Base-by-base conservation (phyloP, 2,888 invertebrate species). In the Opisthograptis luteolata region DNA sequence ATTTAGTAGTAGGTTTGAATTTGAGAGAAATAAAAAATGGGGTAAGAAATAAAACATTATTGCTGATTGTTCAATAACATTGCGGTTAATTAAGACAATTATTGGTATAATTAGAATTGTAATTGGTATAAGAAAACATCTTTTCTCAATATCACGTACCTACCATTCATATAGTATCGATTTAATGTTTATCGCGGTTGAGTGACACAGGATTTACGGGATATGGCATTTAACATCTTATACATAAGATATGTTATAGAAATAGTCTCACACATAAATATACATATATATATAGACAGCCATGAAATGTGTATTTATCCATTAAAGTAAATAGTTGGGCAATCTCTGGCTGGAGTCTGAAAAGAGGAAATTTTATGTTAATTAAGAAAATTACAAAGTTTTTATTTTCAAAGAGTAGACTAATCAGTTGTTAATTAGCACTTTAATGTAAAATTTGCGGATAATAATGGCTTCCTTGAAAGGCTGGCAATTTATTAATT, bases 311-410 rank as follows among this genome's bases (percentile, higher is more conserved):
- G n/a, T 34, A 14, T 9, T 30, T 17, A 37, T 31, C 12, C 28
- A 19, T 34, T 13, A 52, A 22, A 19, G 31, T 28, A 14, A 12
- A 59, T 54, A 57, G 34, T 83, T 80, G 24, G 70, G 62, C 80
- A 44, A 44, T 28, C 47, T 84, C 86, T 24, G 70, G 71, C 72
- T 84, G 40, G 80, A 65, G 50, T 81, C 87, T 83, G 87, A 25
- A 81, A 84, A 60, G 58, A 61, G 64, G 61, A 19, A 30, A 34
- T 15, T 8, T 15, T 17, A 27, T 27, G 27, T 46, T 46, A 40
- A 28, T 30, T 12, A 8, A n/a, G 8, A 4, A 20, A 20, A 3
- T 19, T 6, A 9, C 12, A 10, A 5, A 25, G 22, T 15, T n/a
- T 3, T 20, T 22, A 36, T 22, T 12, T 22, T 22, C 30, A 44